A percentile compares a stretch with the other conserved stretches of the same genome.
phyloP scores from a whole-genome alignment of 2,797 vertebrate species.

The Micropoecilia bifurca region DNA sequence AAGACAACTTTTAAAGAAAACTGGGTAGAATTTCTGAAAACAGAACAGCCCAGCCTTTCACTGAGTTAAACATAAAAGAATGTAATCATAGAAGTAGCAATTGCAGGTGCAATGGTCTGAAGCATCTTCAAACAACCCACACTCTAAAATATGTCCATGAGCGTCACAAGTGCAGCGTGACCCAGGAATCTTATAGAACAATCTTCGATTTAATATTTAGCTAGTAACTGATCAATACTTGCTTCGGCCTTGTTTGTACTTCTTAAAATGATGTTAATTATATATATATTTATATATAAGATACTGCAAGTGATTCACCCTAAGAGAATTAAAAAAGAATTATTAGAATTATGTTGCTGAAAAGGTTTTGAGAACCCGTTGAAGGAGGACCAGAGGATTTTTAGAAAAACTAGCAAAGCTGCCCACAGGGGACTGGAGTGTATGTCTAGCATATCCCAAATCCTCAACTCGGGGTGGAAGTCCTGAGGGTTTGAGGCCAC shows the following conservation, averaged over 20 bases:
- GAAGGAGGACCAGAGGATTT: constrained; percentile 31
- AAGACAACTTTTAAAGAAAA: background rate
- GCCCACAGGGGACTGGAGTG: constrained; percentile 8
- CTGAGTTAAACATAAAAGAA: background rate
- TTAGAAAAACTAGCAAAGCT: constrained; percentile 28
- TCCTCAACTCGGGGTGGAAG: constrained; percentile 69
- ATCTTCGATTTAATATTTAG: background rate
- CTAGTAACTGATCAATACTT: background rate
- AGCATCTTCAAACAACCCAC: background rate
- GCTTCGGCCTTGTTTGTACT: background rate
- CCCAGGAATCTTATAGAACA: background rate
- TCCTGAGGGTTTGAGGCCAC: constrained; percentile 90
- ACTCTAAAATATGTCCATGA: background rate
- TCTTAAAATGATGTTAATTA: background rate
- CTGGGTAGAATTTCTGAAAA: background rate
- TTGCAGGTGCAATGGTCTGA: background rate
- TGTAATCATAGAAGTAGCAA: background rate
- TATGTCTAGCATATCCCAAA: constrained; percentile 25
- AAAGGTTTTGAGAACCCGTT: constrained; percentile 40
- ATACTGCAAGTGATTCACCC: background rate
- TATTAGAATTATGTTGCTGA: constrained; percentile 18
- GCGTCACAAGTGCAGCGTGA: background rate
- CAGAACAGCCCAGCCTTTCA: background rate
- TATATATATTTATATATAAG: background rate
- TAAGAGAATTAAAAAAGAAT: background rate